Conservation (phyloP, 2,888 invertebrate genomes). For the Scotopteryx bipunctaria region DNA sequence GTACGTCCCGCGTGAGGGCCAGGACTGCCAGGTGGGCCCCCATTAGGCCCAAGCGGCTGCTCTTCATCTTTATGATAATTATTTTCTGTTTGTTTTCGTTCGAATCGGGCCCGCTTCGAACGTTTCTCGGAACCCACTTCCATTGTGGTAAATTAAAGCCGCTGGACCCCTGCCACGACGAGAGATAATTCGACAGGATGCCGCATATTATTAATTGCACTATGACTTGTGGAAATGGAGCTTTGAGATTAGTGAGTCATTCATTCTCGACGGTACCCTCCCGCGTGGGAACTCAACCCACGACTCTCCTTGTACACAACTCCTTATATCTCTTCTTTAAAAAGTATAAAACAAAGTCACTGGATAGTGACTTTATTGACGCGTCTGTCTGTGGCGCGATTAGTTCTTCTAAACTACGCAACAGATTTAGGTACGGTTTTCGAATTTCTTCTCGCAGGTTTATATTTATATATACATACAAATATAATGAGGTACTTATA, state of each 20-base stretch:
- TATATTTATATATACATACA: too few species aligned
- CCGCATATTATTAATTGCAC: conserved; percentile 84
- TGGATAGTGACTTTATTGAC: too few species aligned
- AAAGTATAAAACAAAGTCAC: too few species aligned
- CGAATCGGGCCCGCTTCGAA: conserved; percentile 79
- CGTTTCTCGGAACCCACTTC: conserved; percentile 81
- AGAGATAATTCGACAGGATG: conserved; percentile 84
- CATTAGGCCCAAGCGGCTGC: conserved; percentile 81
- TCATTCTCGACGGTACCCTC: conserved; percentile 68
- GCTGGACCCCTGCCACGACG: conserved; percentile 82
- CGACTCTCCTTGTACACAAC: conserved; percentile 43
- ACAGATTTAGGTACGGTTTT: too few species aligned
- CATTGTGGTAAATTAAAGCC: conserved; percentile 84
- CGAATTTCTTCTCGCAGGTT: too few species aligned
- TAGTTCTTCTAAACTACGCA: too few species aligned
- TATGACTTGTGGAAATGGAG: conserved; percentile 83
- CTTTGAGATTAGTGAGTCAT: conserved; percentile 81
- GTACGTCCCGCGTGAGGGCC: conserved; percentile 46
- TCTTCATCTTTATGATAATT: conserved; percentile 84
- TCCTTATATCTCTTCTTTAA: too few species aligned
- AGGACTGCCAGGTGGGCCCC: conserved; percentile 77
- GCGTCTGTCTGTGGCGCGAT: too few species aligned
- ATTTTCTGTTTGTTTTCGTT: conserved; percentile 84
- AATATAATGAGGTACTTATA: too few species aligned
- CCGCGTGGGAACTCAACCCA: conserved; percentile 74